phyloP scores from a whole-genome alignment of 2,888 invertebrate genomes.

The Pachydiplax longipennis region DNA sequence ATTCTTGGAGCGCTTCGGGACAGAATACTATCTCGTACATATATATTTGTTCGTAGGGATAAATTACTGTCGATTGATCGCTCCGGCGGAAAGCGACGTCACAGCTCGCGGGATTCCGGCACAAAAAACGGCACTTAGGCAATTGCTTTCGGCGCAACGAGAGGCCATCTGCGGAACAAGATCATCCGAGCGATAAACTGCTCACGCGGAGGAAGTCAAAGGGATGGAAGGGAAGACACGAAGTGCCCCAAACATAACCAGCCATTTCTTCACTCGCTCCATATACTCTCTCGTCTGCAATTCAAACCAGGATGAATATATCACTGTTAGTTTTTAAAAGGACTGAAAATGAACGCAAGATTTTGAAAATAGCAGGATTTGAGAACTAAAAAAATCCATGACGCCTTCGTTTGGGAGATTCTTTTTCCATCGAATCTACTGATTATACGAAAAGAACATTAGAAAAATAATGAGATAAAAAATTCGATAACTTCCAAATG shows the following conservation, averaged over 20 bases:
- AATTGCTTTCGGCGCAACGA: constrained; percentile 3
- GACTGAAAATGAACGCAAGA: no score
- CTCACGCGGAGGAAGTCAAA: not conserved
- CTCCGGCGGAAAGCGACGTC: not conserved
- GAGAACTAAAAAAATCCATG: no score
- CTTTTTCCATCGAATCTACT: no score
- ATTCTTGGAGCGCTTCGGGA: not conserved
- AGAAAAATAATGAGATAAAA: no score
- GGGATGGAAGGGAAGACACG: not conserved
- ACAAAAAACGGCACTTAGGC: constrained; percentile 36
- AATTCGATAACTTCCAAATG: no score
- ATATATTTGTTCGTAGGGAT: not conserved
- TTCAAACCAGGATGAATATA: no score
- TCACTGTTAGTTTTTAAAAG: no score
- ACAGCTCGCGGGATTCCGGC: not conserved
- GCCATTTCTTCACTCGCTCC: not conserved
- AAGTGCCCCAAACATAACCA: not conserved
- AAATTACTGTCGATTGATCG: not conserved
- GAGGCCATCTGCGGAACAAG: constrained; percentile 15
- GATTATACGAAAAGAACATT: no score
- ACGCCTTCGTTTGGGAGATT: no score
- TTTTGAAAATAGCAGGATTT: no score
- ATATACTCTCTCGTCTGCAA: not conserved
- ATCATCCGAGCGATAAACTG: constrained; percentile 33
- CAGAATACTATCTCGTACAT: no score